Base-by-base conservation (phyloP, 2,888 invertebrate genomes). In the Acronicta alni region DNA sequence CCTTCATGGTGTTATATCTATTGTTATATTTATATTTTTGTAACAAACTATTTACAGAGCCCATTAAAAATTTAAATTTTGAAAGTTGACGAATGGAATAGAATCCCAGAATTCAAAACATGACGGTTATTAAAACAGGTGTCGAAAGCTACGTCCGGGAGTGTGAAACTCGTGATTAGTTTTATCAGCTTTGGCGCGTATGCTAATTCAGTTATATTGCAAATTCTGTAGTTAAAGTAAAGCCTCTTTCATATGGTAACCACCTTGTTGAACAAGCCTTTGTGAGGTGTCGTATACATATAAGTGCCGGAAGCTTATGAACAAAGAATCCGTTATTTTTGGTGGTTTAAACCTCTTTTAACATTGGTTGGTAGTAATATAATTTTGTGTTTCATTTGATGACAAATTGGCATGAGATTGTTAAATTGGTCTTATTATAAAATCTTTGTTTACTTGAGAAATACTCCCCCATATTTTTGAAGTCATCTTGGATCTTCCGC, bases 221-320 rank as follows among this genome's bases (percentile, higher is more conserved):
- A 57, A 51, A 57, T 54, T 57, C 20, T 32, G 38, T 23, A 10
- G 41, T 45, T 51, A 17, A 15, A n/a, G 45, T 60, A 51, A 65
- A 51, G 47, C 12, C 38, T 38, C 56, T 60, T 72, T 74, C 71
- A 70, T 70, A 66, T 70, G 67, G 44, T 58, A 74, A 72, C 39
- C 14, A 39, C 1, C 46, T 54, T 16, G 67, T 45, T 57, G 43
- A 18, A 39, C 12, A 46, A 39, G 5, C 45, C 18, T 51, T 69
- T 57, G 55, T 58, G 6, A 9, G 0, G 10, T 32, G 18, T 38
- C 9, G 12, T 39, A 41, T 20, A 7, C 4, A 3, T 57, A 18
- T 17, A 39, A 38, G 4, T 49, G 48, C 43, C 61, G 75, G 72
- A 74, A 74, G 66, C 52, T 44, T 37, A 14, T 10, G 16, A 44